Evolutionary conservation across 2,888 invertebrate genomes (phyloP), one percentile per base, ranked within the genome.

Genomic region (Escarpia spicata): DNA sequence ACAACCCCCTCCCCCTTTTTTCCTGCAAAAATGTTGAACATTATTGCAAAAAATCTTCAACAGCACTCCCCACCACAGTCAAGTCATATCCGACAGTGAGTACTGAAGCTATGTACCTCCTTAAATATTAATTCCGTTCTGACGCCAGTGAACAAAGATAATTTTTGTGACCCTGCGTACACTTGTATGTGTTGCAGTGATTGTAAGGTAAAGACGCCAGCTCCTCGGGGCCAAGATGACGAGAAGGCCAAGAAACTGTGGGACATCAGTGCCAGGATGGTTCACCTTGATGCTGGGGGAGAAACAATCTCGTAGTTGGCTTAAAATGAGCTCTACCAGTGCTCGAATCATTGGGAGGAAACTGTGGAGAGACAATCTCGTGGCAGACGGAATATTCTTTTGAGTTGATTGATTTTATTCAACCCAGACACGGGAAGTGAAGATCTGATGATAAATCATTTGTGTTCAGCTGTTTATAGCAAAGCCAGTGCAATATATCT

Each of bases 101-200:
- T 37, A 37, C 37, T 37, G 37, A 37, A 37, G 37, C 37, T 37
- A 0, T 37, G 37, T 37, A 37, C 37, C 37, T 37, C 37, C 37
- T 1, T 37, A 37, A 37, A 37, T 37, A 37, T 37, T 37, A 37
- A 37, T 37, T 37, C 1, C 37, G 37, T 37, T 37, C 37, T 37
- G 37, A 37, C 37, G 37, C 37, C 37, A 37, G 37, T 37, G 37
- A 37, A 12, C 12, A 52, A 12, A 52, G 12, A 52, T 52, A 52
- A 52, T 12, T 12, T 52, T 91, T 90, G 92, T 91, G 26, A 15
- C 43, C 10, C 90, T 45, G n/a, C n/a, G n/a, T n/a, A n/a, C n/a
- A n/a, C n/a, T n/a, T n/a, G n/a, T n/a, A n/a, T n/a, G 43, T 6
- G 45, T 90, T 93, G 31, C 92, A 93, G 93, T 91, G 93, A 92